Percentiles rank a stretch among this genome's conserved stretches.
Evolutionary conservation across 2,113 vertebrate genomes (phyloP).

Genomic region (Seriola quinqueradiata): DNA sequence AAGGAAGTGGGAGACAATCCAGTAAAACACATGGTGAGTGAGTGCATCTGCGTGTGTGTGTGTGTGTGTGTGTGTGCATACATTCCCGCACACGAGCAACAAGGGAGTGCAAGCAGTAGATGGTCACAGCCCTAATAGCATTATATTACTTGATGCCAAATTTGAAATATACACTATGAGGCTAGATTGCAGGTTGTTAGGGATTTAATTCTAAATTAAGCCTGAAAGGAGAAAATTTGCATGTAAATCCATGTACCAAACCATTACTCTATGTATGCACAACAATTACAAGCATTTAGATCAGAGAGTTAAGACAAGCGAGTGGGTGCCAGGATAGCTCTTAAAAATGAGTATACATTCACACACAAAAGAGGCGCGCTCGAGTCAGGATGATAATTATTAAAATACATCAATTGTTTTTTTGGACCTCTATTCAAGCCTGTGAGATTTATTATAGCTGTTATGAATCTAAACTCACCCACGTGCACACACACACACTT

Average conservation of each 20-base stretch:
- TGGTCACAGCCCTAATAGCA: constrained; percentile 71
- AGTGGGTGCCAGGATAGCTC: constrained; percentile 21
- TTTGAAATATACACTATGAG: constrained; percentile 53
- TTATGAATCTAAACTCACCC: constrained; percentile 24
- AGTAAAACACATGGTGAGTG: constrained; percentile 69
- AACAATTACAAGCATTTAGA: constrained; percentile 64
- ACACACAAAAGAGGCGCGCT: background rate
- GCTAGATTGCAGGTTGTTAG: constrained; percentile 64
- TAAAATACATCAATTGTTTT: constrained; percentile 34
- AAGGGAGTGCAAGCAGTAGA: constrained; percentile 48
- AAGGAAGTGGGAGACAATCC: constrained; percentile 80
- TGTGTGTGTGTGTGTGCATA: constrained; percentile 1
- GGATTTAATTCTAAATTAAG: constrained; percentile 74
- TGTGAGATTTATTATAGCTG: constrained; percentile 11
- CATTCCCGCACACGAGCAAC: constrained; percentile 36
- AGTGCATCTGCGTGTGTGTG: constrained; percentile 26
- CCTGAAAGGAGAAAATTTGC: constrained; percentile 58
- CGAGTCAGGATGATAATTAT: constrained; percentile 9
- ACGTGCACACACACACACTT: background rate
- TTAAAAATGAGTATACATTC: constrained; percentile 3
- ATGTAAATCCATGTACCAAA: constrained; percentile 69
- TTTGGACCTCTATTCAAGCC: constrained; percentile 20
- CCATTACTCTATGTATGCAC: constrained; percentile 35
- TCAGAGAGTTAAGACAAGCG: constrained; percentile 28
- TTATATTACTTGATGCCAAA: constrained; percentile 71